These are phyloP conservation scores for Baccha elongata DNA, from an alignment of 2,888 invertebrate species.

Conservation along the genomic window DNA sequence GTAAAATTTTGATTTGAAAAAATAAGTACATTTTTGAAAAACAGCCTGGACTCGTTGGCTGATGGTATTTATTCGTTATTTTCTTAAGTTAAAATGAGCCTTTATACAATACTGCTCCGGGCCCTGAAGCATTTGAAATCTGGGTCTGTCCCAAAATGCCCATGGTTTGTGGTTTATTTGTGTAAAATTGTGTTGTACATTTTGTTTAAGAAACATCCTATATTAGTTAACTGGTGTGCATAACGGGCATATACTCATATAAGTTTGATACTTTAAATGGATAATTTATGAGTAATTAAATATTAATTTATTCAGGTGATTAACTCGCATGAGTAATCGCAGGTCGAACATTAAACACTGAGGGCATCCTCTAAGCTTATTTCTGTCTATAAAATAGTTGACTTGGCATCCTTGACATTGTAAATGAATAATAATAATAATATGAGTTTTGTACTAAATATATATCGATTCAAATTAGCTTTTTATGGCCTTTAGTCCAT, in stretches of 20 bases:
- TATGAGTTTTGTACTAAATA: background rate
- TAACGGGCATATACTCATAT: background rate
- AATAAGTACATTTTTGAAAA: too few relatives aligned
- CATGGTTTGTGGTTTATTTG: constrained; percentile 65
- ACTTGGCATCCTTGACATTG: constrained; percentile 54
- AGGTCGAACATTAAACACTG: constrained; percentile 37
- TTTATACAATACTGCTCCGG: too few relatives aligned
- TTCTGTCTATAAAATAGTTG: constrained; percentile 8
- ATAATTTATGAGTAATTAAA: constrained; percentile 68
- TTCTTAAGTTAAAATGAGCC: too few relatives aligned
- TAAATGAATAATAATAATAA: constrained; percentile 23
- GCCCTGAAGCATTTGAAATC: too few relatives aligned
- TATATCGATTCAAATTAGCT: background rate
- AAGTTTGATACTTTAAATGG: constrained; percentile 48
- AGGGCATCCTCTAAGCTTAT: constrained; percentile 46
- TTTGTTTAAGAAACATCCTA: background rate
- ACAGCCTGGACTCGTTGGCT: too few relatives aligned
- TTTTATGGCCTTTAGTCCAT: too few relatives aligned
- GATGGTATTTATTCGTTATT: too few relatives aligned
- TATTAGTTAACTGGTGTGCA: too few relatives aligned
- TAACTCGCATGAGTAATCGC: constrained; percentile 53
- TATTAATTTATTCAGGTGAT: constrained; percentile 51
- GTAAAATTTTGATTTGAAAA: too few relatives aligned
- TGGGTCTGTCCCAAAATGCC: too few relatives aligned
- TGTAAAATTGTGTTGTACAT: constrained; percentile 26